Conservation (phyloP, 1,140 invertebrate species). For the Bradynema listronoti region DNA sequence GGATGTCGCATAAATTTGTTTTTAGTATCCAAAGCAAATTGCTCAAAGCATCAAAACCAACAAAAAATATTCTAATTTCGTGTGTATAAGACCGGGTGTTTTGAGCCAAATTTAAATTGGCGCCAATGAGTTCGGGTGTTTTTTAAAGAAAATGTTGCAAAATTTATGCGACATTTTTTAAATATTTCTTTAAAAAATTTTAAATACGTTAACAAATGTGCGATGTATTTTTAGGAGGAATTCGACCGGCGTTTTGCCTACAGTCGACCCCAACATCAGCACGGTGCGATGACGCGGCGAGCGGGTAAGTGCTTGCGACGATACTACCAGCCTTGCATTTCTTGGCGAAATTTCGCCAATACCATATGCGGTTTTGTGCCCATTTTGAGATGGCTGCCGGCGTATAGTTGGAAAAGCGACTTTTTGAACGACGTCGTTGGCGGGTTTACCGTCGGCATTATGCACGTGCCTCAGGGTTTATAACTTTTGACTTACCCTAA, state of each 20-base stretch:
- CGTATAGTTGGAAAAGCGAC: conserved; percentile 59
- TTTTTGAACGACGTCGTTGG: conserved; percentile 59
- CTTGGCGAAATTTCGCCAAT: conserved; percentile 16
- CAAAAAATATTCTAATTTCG: no score
- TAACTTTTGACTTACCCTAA: background rate
- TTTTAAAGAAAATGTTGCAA: no score
- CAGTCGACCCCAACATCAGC: conserved; percentile 25
- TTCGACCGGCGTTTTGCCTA: conserved; percentile 49
- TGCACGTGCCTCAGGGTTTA: conserved; percentile 61
- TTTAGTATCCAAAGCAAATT: background rate
- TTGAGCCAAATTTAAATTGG: no score
- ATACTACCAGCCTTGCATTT: conserved; percentile 48
- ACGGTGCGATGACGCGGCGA: conserved; percentile 23
- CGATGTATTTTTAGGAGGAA: conserved; percentile 40
- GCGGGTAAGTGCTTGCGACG: conserved; percentile 29
- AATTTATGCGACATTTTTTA: conserved; percentile 3
- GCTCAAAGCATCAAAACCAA: background rate
- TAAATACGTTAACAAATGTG: background rate
- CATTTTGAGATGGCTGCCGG: conserved; percentile 55
- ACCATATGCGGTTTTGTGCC: conserved; percentile 44
- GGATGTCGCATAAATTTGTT: background rate
- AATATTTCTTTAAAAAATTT: conserved; percentile 3
- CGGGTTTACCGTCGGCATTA: conserved; percentile 61
- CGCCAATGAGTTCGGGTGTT: no score
- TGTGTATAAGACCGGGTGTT: no score